Evolutionary conservation across 2,888 invertebrate genomes (phyloP).

Genomic region (Drosophila macrospina): DNA sequence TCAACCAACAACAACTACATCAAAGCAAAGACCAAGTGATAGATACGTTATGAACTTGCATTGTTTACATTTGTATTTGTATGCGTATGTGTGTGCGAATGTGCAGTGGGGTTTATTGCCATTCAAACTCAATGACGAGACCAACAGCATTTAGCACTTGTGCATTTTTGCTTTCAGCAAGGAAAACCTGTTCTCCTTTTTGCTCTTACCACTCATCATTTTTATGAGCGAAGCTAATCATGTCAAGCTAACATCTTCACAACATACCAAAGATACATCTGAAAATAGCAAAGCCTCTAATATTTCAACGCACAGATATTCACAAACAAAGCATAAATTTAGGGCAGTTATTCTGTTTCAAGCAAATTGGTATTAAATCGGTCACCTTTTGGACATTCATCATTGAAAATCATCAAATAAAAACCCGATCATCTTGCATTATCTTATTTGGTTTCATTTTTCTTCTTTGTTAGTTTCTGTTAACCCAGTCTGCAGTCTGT

Average conservation of each 20-base stretch:
- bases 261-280: not conserved
- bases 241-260: constrained; percentile 4
- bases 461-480: not conserved
- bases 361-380: not conserved
- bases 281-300: constrained; percentile 1
- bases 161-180: constrained; percentile 36
- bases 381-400: not conserved
- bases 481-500: constrained; percentile 3
- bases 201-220: constrained; percentile 29
- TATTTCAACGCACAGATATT: not conserved
- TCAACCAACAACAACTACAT: constrained; percentile 27
- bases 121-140: constrained; percentile 22
- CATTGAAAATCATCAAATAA: not conserved
- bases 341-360: not conserved
- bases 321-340: not conserved
- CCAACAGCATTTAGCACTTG: constrained; percentile 43
- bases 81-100: constrained; percentile 8
- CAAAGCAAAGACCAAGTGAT: constrained; percentile 34
- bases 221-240: constrained; percentile 26
- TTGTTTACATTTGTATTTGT: constrained; percentile 58
- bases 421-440: constrained; percentile 1
- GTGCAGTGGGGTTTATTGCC: constrained; percentile 19
- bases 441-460: not conserved
- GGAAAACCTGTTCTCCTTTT: constrained; percentile 59
- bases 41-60: constrained; percentile 56